Evolutionary conservation across 2,888 invertebrate genomes (phyloP), one percentile per base, ranked within the genome.

Genomic region (Hydriomena furcata): DNA sequence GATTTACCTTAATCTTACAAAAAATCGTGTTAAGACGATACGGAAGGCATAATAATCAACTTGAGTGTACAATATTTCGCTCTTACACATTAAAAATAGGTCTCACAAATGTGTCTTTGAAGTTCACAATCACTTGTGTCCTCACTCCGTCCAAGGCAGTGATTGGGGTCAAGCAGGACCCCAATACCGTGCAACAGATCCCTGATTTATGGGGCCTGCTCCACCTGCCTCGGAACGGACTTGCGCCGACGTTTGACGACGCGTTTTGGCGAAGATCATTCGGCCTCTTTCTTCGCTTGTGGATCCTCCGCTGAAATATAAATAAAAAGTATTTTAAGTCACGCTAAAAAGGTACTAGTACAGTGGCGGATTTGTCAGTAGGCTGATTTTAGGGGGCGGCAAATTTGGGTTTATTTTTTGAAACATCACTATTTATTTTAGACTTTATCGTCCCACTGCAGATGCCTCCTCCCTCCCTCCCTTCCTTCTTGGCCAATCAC

Each of bases 241-340:
- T 90, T 90, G 81, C 87, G 88, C 65, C 89, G 88, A 68, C 89
- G 71, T 54, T 89, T 90, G 65, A 87, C 88, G 83, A 81, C 89
- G 87, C 90, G 90, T 69, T 90, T 90, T 13, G 87, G 84, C 71
- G 89, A 82, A 70, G 80, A 90, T 90, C 90, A 90, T 80, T 90
- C 90, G 51, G 72, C 68, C 77, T 89, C 90, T 56, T 89, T 89
- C 72, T 90, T 90, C 30, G 60, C 74, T 55, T 81, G 87, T 55
- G 84, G 81, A 45, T 89, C 89, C 60, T 90, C 90, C 52, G 71
- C 88, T 84, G 76, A 73, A 74, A 51, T 0, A 24, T n/a, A 37
- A 24, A 42, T 7, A 23, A 2, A 1, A 8, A 4, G 1, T 7
- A 6, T 6, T 1, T 25, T 12, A 13, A 11, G 7, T 10, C 2